Evolutionary conservation across 2,113 vertebrate genomes (phyloP), one percentile per base, ranked within the genome.

Genomic region (Pavo muticus): DNA sequence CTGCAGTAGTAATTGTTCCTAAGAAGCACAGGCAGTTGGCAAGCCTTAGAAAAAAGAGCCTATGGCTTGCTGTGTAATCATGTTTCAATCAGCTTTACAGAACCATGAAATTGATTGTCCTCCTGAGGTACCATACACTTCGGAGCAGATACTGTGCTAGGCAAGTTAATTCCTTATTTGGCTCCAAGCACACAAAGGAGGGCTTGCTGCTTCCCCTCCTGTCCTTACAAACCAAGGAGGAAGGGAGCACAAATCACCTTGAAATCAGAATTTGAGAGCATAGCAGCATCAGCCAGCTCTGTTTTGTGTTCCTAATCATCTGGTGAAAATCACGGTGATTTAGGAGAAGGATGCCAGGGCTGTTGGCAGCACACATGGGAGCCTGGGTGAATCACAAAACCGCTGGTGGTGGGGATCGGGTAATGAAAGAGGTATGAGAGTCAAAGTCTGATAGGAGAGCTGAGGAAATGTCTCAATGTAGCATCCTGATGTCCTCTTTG

Each of bases 51-150:
- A 81, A 76, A 94, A 83, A 52, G 61, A 90, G 91, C 47, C 75
- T 35, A 37, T 79, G 81, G 48, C 83, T 96, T 78, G 56, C 96
- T 95, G 93, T 76, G 84, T 72, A 96, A 95, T 97, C 94, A 71
- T n/a, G 29, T 96, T 97, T 95, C 96, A 95, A 77, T 97, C 96
- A 96, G 92, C 91, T 93, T 76, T 96, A 72, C 32, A 90, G 91
- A 97, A 35, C 82, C 90, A 50, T 96, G 91, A 92, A 95, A 97
- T 92, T 94, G 95, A 96, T 96, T 97, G 94, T 94, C 35, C 84
- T 72, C 73, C 73, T 72, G 72, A 64, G 3, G 0, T 94, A 85
- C 63, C 6, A 1, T 13, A 20, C 71, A 7, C 79, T 91, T 87
- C 3, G 35, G 88, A 97, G 88, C 83, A 90, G 72, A 90, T 79